Evolutionary conservation across 2,797 vertebrate species (phyloP), one percentile per base, ranked within the genome.

Genomic region (Uromys caudimaculatus): DNA sequence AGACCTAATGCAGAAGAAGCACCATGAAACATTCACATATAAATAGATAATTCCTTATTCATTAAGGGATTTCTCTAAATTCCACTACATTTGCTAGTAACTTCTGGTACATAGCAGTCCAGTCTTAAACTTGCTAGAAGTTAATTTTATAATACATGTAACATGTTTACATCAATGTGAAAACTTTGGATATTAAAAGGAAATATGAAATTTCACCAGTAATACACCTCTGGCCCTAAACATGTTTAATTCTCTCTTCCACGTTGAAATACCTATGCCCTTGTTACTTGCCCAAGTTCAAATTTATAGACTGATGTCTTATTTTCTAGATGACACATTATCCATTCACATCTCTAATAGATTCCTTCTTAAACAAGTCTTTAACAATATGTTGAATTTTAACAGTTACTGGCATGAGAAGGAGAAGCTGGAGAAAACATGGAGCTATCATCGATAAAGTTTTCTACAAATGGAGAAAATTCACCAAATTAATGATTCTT

Each of bases 101-200:
- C 89, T 52, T 38, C 23, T 75, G n/a, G 3, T 64, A 75, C 12
- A 81, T 41, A 29, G 47, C 75, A 38, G 24, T 69, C 79, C 52
- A n/a, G 27, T 52, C 84, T 54, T 87, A 95, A 94, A 91, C 87
- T 85, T 86, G 79, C 87, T n/a, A 76, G 73, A 90, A 91, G 4
- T 81, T 95, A 89, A 78, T 92, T 87, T 95, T 81, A 81, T 64
- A 73, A 89, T 89, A 21, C 32, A 0, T 95, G 14, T 75, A 44
- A 87, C 16, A 88, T 58, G 94, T 94, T 90, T 83, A 16, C 14
- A 56, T 58, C 35, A 54, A 12, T 89, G 3, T 69, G 35, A 38
- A 92, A 95, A 91, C 23, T 56, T 44, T 4, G 1, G 52, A 29
- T 17, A 54, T 23, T 23, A 91, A 89, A 95, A 85, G 1, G 38